Base-by-base conservation (phyloP, 1,140 invertebrate species). In the Papilio aristodemus region DNA sequence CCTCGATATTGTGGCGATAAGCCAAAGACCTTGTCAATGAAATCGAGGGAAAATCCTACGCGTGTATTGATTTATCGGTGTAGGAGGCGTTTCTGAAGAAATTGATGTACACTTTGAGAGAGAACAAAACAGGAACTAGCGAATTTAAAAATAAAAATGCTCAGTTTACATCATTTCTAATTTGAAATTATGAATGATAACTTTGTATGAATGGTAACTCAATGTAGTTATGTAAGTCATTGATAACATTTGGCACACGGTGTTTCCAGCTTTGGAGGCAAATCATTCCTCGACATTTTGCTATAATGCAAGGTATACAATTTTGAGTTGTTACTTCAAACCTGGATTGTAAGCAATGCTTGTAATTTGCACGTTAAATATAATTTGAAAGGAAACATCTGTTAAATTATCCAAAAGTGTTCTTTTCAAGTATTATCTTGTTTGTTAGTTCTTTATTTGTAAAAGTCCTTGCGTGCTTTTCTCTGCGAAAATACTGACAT, bases 21-120 rank as follows among this genome's bases (percentile, higher is more conserved):
- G 58, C 58, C 58, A 60, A 60, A 32, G 36, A 32, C 58, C 58
- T 60, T 60, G 58, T 37, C 58, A 37, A 37, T 37, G 58, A 60
- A 60, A 60, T 36, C 36, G 58, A 60, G 36, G 27, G 27, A 36
- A 60, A 36, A 37, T 46, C 32, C 58, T 37, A 37, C 58, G 58
- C 59, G 4, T 62, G 36, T 62, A 62, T 62, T 62, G 32, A 60
- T 60, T 60, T 36, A 62, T 38, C 11, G 58, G 19, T 60, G 37
- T 37, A 38, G 5, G 37, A 62, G 58, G 32, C 17, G 14, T 19
- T n/a, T 62, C 32, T 22, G 39, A 62, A 36, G 27, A 36, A 62
- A 39, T 32, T 62, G 59, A 38, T 62, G 10, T 5, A 54, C 19
- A 54, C 19, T 54, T 54, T 25, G 10, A 22, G 10, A 39, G 11